Conservation (phyloP, 2,113 vertebrate species). For the Alouatta palliata region DNA sequence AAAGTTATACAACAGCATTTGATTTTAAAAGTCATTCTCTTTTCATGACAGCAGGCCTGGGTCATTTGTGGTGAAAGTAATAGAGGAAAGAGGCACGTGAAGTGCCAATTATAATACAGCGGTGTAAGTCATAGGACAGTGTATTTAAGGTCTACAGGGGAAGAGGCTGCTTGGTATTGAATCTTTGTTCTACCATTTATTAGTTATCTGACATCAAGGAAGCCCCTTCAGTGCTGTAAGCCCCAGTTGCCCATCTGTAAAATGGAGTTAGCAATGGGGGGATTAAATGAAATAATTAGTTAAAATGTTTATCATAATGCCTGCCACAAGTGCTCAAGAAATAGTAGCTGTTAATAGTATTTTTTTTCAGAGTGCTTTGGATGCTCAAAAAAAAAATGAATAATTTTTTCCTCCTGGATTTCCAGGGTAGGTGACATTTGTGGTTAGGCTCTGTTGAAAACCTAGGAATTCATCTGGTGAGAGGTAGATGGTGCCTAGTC, state of each 20-base stretch:
- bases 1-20: not conserved
- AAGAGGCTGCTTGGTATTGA: not conserved
- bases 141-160: not conserved
- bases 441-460: not conserved
- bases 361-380: not conserved
- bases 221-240: not conserved
- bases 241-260: slow-evolving; percentile 31
- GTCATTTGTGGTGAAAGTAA: not conserved
- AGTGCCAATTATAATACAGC: not conserved
- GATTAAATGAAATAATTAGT: not conserved
- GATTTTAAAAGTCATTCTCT: not conserved
- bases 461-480: not conserved
- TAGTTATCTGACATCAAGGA: not conserved
- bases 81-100: not conserved
- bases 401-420: not conserved
- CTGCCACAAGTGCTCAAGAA: not conserved
- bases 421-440: not conserved
- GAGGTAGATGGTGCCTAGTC: not conserved
- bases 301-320: not conserved
- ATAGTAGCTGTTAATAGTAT: not conserved
- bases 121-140: not conserved
- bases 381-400: not conserved
- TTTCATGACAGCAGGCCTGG: not conserved
- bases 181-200: not conserved
- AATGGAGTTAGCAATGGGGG: not conserved